Evolutionary conservation across 2,888 invertebrate genomes (phyloP), one percentile per base, ranked within the genome.

Genomic region (Sesia bembeciformis): DNA sequence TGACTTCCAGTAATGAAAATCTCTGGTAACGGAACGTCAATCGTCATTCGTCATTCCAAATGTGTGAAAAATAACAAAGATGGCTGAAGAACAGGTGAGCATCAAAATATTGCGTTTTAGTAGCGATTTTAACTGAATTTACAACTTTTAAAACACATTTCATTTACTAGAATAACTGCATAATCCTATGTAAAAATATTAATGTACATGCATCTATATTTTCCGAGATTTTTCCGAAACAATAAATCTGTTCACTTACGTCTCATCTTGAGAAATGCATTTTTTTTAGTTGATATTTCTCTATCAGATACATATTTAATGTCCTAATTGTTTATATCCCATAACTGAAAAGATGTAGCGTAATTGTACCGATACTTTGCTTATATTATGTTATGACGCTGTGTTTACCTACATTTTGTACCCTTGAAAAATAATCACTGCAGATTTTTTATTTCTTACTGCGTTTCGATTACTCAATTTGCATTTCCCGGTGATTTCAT

Each of bases 41-140:
- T 23, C 23, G 23, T 23, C 23, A 23, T 1, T 23, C 23, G 23
- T 23, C 69, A 79, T 72, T 78, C 73, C 84, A 82, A 85, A 85
- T 88, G 85, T 81, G 69, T 78, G 84, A 86, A 83, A 52, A 87
- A 87, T 85, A 89, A 90, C 87, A 88, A 93, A 93, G 92, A 94
- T 94, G 93, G 93, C 93, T 91, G 93, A 93, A 87, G 93, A 93
- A 92, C 93, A 93, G 93, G 93, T 93, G 91, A 92, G 92, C 85
- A 89, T 69, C 85, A 87, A 82, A 89, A 89, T 85, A 83, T 77
- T 81, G 72, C 67, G 65, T 70, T 78, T 79, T 78, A 64, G 71
- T 63, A 56, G 55, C 55, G 66, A 76, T 78, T 76, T 79, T 84
- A 79, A 79, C 78, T 79, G 76, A 80, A 81, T 79, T 78, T 65